Base-by-base conservation (phyloP, 2,797 vertebrate species). In the Hylomyscus alleni region DNA sequence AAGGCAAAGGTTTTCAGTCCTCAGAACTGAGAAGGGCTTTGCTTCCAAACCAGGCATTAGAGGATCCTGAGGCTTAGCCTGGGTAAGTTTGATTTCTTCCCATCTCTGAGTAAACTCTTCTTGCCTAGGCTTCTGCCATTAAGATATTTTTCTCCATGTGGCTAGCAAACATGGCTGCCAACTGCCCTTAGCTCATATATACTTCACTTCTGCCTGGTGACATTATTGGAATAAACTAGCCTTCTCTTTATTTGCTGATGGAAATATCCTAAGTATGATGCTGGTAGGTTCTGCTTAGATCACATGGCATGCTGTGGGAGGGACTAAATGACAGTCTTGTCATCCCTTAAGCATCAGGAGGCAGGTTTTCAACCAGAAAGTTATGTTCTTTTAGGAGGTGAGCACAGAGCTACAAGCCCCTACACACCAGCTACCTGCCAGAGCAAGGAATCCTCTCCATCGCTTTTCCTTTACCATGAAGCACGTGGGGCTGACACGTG, bases 111-210 rank as follows among this genome's bases (percentile, higher is more conserved):
- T 65, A 81, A 83, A 92, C 24, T 52, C 52, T 88, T 58, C 20
- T 87, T 93, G 77, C 31, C 34, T 90, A 89, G 69, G 47, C 52
- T 86, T 94, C 78, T 56, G 58, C 56, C 37, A 92, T 89, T 54
- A 95, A 89, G 60, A 91, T 62, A 40, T 40, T 96, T 95, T 84
- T 75, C 65, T 95, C 83, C 3, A 14, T 56, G 31, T 62, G 56
- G 10, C 89, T 96, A 95, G 91, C 40, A 94, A 95, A 96, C 87
- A 83, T 78, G 89, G 9, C 77, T 91, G 50, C 67, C 81, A 95
- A 72, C 29, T 65, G 34, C 78, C 52, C 15, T 82, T 20, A 90
- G 24, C 1, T 62, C 6, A 13, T 40, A 37, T 50, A 67, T 17
- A 44, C 13, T 26, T 73, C 31, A 73, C 17, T 60, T 60, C 84